These are phyloP conservation scores for Caenorhabditis doughertyi DNA, from an alignment of 2,888 invertebrate species.

Conservation along the genomic window DNA sequence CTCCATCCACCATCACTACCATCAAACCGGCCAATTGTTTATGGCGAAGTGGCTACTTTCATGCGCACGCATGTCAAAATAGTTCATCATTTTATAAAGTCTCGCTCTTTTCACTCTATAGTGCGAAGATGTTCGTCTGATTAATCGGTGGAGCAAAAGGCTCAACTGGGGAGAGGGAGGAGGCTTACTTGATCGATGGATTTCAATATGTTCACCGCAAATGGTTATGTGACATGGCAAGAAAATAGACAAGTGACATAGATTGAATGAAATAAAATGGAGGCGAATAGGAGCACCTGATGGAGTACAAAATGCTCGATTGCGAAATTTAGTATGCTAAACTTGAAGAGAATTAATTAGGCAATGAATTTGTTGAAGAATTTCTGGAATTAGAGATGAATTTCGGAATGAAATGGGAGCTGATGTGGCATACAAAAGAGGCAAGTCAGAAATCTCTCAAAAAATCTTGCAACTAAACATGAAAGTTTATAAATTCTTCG, in stretches of 20 bases:
- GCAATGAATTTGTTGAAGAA: neutral
- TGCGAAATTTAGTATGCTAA: slow-evolving; percentile 27
- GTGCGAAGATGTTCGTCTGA: slow-evolving; percentile 57
- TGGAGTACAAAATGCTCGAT: slow-evolving; percentile 9
- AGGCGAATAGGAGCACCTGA: slow-evolving; percentile 37
- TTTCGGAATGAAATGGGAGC: neutral
- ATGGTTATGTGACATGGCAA: slow-evolving; percentile 63
- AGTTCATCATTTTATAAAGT: slow-evolving; percentile 65
- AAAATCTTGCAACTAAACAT: no score
- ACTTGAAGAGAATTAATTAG: slow-evolving; percentile 15
- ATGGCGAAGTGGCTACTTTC: slow-evolving; percentile 41
- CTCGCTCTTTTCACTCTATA: slow-evolving; percentile 1
- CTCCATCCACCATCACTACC: slow-evolving; percentile 14
- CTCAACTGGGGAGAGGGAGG: slow-evolving; percentile 1
- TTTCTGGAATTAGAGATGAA: neutral
- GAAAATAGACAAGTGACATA: slow-evolving; percentile 32
- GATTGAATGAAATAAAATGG: slow-evolving; percentile 32
- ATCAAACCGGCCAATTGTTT: slow-evolving; percentile 57
- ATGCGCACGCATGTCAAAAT: slow-evolving; percentile 55
- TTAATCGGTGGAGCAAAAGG: slow-evolving; percentile 50
- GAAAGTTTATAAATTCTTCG: no score
- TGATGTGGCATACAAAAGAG: neutral
- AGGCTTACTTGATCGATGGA: slow-evolving; percentile 53
- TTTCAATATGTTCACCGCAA: slow-evolving; percentile 61
- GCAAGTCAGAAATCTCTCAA: neutral